Evolutionary conservation across 2,797 vertebrate species (phyloP).

Genomic region (Varecia variegata): DNA sequence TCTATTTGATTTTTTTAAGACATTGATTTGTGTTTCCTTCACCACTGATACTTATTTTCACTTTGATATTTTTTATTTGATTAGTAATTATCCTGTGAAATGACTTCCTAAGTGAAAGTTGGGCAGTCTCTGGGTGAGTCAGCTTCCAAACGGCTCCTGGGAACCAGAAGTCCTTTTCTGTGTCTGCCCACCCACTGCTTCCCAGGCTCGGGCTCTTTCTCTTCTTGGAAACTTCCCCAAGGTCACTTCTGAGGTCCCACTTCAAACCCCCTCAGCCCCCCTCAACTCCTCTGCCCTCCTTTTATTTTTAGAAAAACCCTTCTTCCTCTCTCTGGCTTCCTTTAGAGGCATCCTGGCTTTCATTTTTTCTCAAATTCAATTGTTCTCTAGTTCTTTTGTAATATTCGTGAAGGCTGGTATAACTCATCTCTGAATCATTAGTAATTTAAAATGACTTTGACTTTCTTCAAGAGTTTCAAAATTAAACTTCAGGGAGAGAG

Average conservation of each 20-base stretch:
- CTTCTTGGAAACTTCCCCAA: neutral
- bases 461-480: neutral
- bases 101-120: neutral
- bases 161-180: neutral
- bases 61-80: neutral
- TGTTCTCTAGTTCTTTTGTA: neutral
- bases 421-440: neutral
- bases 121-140: neutral
- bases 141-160: neutral
- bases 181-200: neutral
- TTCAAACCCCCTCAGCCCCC: rapidly evolving
- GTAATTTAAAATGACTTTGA: neutral
- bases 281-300: neutral
- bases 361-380: neutral
- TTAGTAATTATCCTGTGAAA: neutral
- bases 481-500: neutral
- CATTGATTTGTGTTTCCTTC: neutral
- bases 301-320: neutral
- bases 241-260: no score
- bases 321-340: neutral
- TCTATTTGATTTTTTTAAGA: neutral
- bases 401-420: neutral
- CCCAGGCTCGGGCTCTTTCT: neutral
- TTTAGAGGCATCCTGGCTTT: neutral
- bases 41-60: neutral